phyloP scores from a whole-genome alignment of 1,140 invertebrate genomes.

The Drosophila guanche region DNA sequence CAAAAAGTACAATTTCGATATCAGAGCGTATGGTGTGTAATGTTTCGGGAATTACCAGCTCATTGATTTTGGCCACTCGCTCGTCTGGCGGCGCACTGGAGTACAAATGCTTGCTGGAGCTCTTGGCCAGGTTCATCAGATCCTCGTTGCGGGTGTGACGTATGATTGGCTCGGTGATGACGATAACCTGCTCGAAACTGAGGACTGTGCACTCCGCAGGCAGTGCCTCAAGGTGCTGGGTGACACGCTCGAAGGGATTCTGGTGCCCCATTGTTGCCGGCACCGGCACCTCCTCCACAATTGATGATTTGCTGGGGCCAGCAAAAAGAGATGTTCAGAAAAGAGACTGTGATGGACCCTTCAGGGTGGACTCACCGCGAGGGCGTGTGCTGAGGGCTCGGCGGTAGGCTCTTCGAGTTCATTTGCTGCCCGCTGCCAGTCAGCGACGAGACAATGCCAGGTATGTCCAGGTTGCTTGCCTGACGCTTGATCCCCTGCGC shows the following conservation, averaged over 20 bases:
- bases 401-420: constrained; percentile 87
- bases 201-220: constrained; percentile 55
- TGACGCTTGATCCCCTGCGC: constrained; percentile 84
- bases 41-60: constrained; percentile 85
- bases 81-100: constrained; percentile 85
- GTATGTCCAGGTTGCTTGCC: constrained; percentile 85
- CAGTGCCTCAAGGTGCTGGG: constrained; percentile 71
- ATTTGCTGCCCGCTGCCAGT: constrained; percentile 56
- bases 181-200: constrained; percentile 67
- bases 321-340: not conserved
- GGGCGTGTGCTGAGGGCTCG: constrained; percentile 88
- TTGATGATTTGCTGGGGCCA: constrained; percentile 66
- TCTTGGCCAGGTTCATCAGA: constrained; percentile 90
- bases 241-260: constrained; percentile 74
- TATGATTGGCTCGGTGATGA: constrained; percentile 75
- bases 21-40: not conserved
- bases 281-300: constrained; percentile 48
- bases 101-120: constrained; percentile 89
- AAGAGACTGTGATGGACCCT: not conserved
- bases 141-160: constrained; percentile 84
- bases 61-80: constrained; percentile 87
- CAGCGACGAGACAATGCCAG: constrained; percentile 83
- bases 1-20: not conserved
- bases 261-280: constrained; percentile 8
- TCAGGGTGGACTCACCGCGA: constrained; percentile 61